Base-by-base conservation (phyloP, 2,113 vertebrate species). In the Beaufortia kweichowensis region DNA sequence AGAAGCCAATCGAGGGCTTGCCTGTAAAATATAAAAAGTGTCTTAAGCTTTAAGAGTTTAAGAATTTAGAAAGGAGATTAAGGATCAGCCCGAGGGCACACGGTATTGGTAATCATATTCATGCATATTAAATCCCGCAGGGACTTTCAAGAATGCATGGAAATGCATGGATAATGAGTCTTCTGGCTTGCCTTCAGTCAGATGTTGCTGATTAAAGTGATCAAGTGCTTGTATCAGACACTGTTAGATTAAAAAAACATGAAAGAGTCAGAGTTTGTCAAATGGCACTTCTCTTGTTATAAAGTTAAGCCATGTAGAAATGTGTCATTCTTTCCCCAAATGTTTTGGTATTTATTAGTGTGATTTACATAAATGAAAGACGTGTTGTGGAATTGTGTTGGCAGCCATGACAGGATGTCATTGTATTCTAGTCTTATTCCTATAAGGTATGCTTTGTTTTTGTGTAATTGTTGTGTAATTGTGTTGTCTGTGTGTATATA, bases 61-160 rank as follows among this genome's bases (percentile, higher is more conserved):
- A 60, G 75, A 56, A 67, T 67, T 67, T 57, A 43, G 53, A 59
- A 77, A 57, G 31, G 43, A 67, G 62, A 59, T 67, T 74, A 67
- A 35, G 35, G 33, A 66, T 77, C 53, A 39, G 50, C 23, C 64
- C 61, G 39, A 61, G 57, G 39, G 71, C 71, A 61, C 57, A 48
- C 61, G 71, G 39, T 74, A 39, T 62, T 61, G 39, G 39, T 74
- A 74, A 74, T 74, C 57, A 74, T 74, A 61, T 66, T 77, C 59
- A 43, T 61, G 57, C 66, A 78, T 70, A 78, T 71, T 77, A 77
- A 67, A 68, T 23, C 64, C 28, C 21, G 24, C 15, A 53, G 26
- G 74, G 39, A 43, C 68, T 66, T 77, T 77, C 55, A 43, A 68
- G 55, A 68, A 68, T 68, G 64, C 71, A 72, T 57, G 23, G 33